Evolutionary conservation across 2,888 invertebrate species (phyloP).

Genomic region (Petrolisthes manimaculis): DNA sequence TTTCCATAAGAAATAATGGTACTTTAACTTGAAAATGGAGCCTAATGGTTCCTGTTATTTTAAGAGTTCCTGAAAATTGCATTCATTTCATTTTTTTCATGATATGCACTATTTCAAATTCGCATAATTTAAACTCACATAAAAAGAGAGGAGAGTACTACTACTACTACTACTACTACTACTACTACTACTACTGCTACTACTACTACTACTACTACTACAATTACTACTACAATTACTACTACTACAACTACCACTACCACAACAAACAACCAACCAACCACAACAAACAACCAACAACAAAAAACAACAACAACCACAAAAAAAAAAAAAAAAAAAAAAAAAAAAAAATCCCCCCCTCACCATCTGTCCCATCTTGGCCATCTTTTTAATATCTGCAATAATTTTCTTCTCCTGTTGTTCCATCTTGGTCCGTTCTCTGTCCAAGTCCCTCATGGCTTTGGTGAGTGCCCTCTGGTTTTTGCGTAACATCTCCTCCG

Average conservation of each 20-base stretch:
- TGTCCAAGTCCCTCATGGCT: constrained; percentile 97
- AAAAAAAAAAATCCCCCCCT: constrained; percentile 49
- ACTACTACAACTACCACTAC: neutral
- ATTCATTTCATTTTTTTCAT: too few species aligned
- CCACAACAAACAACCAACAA: neutral
- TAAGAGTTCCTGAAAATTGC: too few species aligned
- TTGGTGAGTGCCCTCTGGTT: constrained; percentile 98
- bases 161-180: neutral
- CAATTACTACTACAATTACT: neutral
- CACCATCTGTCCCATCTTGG: constrained; percentile 99
- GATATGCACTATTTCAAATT: neutral
- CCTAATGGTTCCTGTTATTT: too few species aligned
- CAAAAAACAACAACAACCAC: neutral
- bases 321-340: neutral
- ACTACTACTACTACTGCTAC: neutral
- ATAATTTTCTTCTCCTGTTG: constrained; percentile 99
- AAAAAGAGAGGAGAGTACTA: too few species aligned
- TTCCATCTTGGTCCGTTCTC: constrained; percentile 95
- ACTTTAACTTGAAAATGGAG: too few species aligned
- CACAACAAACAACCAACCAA: neutral
- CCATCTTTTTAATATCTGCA: constrained; percentile 97
- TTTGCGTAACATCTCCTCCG: constrained; percentile 97
- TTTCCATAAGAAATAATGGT: too few species aligned
- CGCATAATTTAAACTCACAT: too few species aligned
- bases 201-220: neutral